Conservation (phyloP, 2,888 invertebrate species). For the Trachelus troglodyta region DNA sequence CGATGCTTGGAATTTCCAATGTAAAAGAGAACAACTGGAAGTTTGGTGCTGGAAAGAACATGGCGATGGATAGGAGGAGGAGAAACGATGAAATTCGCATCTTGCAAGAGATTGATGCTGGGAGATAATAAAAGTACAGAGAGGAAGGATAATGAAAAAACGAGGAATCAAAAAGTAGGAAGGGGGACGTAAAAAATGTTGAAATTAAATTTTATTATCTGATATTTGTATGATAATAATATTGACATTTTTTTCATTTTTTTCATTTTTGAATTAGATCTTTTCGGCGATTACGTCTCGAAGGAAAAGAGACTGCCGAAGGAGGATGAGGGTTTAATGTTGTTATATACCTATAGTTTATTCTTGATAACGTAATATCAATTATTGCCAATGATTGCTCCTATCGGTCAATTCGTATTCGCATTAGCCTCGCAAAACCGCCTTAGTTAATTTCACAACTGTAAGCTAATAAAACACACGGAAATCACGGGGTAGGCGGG, state of each 20-base stretch:
- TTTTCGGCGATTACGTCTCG: not conserved
- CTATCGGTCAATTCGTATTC: not conserved
- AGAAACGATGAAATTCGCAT: not conserved
- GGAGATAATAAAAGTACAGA: too few relatives aligned
- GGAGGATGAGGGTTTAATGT: not conserved
- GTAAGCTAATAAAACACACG: not conserved
- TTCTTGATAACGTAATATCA: not conserved
- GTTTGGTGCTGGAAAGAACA: not conserved
- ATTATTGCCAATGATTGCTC: not conserved
- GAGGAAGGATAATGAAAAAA: conserved; percentile 5
- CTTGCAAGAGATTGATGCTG: not conserved
- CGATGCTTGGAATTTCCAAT: not conserved
- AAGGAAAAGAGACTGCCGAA: not conserved
- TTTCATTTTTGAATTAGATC: not conserved
- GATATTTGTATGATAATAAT: not conserved
- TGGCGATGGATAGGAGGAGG: not conserved
- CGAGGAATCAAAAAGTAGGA: not conserved
- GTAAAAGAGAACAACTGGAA: not conserved
- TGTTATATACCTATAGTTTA: not conserved
- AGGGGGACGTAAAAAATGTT: not conserved
- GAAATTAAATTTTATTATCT: not conserved
- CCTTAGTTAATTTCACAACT: not conserved
- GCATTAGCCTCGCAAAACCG: not conserved
- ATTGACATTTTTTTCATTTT: not conserved
- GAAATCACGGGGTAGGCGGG: not conserved